Base-by-base conservation (phyloP, 2,797 vertebrate species). In the Artibeus jamaicensis region DNA sequence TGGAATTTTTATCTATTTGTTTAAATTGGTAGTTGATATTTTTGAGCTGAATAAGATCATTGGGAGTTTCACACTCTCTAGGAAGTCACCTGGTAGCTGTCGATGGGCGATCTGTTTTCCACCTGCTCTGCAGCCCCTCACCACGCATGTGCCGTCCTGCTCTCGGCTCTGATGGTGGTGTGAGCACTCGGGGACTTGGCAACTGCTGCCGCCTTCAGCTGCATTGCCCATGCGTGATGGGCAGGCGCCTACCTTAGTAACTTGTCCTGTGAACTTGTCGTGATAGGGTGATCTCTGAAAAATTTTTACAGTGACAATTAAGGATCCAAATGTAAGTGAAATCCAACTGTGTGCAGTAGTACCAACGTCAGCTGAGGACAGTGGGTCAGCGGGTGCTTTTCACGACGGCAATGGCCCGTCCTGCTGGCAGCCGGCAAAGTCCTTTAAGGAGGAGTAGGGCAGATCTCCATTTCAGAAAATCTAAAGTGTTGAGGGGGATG, bases 181-280 rank as follows among this genome's bases (percentile, higher is more conserved):
- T 65, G 65, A 70, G 22, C 5, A 0, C 39, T 57, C 15, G 0
- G n/a, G 7, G 29, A n/a, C 42, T 12, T 6, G 10, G 42, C 26
- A 0, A 0, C 50, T 37, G 32, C 62, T 32, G 32, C 32, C 5
- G 9, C n/a, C 62, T 18, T 59, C 6, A 1, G 0, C 6, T 59
- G 55, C 46, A 3, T 21, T 34, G 77, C 34, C 2, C 2, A 18
- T 2, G 1, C 0, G 0, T 42, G 29, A n/a, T 0, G 12, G 34
- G 22, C 42, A 55, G 34, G 37, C 68, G 29, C 48, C 42, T 24
- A 32, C 6, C 0, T 0, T 11, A 34, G 48, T 26, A 12, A 39
- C 21, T 24, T 93, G 44, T 82, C 81, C 29, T 83, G 79, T 89
- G 39, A 79, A 34, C 15, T 14, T 22, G 74, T 34, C 16, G 19